These are phyloP conservation scores for Euplagia quadripunctaria DNA, from an alignment of 2,888 invertebrate genomes.

Conservation along the genomic window DNA sequence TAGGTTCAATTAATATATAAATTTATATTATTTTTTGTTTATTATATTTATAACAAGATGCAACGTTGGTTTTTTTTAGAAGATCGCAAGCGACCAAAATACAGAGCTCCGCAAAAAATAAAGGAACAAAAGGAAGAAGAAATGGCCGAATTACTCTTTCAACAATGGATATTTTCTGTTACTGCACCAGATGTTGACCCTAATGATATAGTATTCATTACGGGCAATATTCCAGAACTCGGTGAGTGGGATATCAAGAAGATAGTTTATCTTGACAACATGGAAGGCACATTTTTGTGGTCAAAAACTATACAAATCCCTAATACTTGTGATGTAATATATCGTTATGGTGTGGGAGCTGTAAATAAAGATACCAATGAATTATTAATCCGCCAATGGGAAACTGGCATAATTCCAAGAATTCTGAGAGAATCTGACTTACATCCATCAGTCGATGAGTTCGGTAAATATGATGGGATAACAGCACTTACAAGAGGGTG, in stretches of 20 bases:
- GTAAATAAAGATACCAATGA: constrained; percentile 87
- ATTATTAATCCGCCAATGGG: constrained; percentile 92
- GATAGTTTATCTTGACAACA: constrained; percentile 86
- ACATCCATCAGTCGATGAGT: constrained; percentile 87
- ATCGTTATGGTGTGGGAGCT: constrained; percentile 92
- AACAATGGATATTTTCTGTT: constrained; percentile 80
- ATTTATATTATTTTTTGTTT: constrained; percentile 24
- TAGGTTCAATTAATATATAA: constrained; percentile 20
- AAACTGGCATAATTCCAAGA: constrained; percentile 91
- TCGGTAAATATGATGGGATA: constrained; percentile 89
- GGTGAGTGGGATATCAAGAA: constrained; percentile 91
- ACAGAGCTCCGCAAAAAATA: constrained; percentile 69
- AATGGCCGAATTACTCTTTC: constrained; percentile 60
- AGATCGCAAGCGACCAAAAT: constrained; percentile 75
- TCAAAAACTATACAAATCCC: constrained; percentile 89
- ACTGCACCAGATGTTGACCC: constrained; percentile 84
- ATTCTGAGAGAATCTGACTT: constrained; percentile 81
- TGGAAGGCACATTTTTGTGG: constrained; percentile 87
- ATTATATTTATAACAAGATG: constrained; percentile 68
- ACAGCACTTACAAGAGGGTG: constrained; percentile 92
- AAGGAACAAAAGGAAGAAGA: constrained; percentile 58
- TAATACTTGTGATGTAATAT: constrained; percentile 89
- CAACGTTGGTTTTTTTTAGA: constrained; percentile 90
- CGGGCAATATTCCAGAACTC: constrained; percentile 89
- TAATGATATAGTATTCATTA: constrained; percentile 90